Evolutionary conservation across 2,888 invertebrate species (phyloP), one percentile per base, ranked within the genome.

Genomic region (Spodoptera littoralis): DNA sequence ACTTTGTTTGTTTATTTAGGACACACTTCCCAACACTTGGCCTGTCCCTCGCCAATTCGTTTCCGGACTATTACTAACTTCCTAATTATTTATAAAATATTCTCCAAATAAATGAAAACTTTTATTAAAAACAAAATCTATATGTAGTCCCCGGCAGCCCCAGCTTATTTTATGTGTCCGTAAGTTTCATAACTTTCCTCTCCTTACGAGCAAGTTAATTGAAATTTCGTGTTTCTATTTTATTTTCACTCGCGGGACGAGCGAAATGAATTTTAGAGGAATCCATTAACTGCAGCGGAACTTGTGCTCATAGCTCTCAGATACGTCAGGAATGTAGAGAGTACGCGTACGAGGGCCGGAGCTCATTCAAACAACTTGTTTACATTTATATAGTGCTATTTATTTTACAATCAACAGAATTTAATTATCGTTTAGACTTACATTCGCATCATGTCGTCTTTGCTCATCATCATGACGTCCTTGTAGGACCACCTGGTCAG

Each of bases 401-500:
- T 77, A 73, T 76, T 80, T 42, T 43, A 63, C n/a, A 60, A 42
- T 63, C 22, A 65, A 62, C 43, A 46, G 44, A 55, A 13, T 56
- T 27, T 53, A 18, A 27, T 48, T 65, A 36, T 46, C 12, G 36
- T 56, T 11, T 30, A 50, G 48, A 27, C 70, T 88, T 83, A 92
- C 88, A 90, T 80, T 54, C 91, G 81, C 72, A 85, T 82, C 91
- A 91, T 91, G 70, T 85, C 86, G 82, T 92, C 92, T 56, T 76
- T 73, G 84, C 88, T 89, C 89, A 86, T 89, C 77, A 92, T 78
- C 92, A 93, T 93, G 57, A 92, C 90, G 66, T 92, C 91, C 63
- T 80, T 91, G 88, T 93, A 92, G 42, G 91, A 87, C 85, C 90
- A 84, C 36, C 84, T 75, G 66, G 91, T 84, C 48, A 93, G 73